A percentile compares a stretch with the other conserved stretches of the same genome.
Conservation (phyloP, 2,888 invertebrate genomes). For the Caenorhabditis panamensis region DNA sequence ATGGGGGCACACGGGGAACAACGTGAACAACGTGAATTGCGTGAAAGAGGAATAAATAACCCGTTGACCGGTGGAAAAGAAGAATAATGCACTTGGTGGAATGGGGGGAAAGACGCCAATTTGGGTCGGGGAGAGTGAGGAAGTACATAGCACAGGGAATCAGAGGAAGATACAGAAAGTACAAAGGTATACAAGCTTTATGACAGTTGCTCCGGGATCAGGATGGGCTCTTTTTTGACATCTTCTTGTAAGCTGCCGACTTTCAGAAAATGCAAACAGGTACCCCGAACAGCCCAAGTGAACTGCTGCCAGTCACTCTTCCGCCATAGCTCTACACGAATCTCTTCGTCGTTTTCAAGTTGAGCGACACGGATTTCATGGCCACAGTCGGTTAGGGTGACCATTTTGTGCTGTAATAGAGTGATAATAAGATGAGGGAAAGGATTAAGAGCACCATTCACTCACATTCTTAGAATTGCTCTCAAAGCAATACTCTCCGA, state of each 20-base stretch:
- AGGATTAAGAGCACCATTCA: too few relatives aligned
- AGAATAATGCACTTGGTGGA: background rate
- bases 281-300: slow-evolving; percentile 73
- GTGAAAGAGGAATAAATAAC: slow-evolving; percentile 20
- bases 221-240: background rate
- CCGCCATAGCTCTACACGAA: slow-evolving; percentile 69
- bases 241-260: background rate
- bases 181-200: background rate
- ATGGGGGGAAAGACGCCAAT: slow-evolving; percentile 38
- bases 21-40: slow-evolving; percentile 1
- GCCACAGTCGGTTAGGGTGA: slow-evolving; percentile 68
- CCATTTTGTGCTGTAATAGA: slow-evolving; percentile 66
- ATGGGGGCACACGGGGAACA: slow-evolving; percentile 22
- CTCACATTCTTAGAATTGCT: slow-evolving; percentile 64
- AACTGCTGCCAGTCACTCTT: slow-evolving; percentile 74
- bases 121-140: slow-evolving; percentile 14
- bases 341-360: slow-evolving; percentile 66
- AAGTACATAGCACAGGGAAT: slow-evolving; percentile 47
- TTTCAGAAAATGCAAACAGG: slow-evolving; percentile 69
- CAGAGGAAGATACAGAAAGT: background rate
- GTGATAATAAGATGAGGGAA: background rate
- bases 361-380: slow-evolving; percentile 68
- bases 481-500: slow-evolving; percentile 72
- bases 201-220: background rate
- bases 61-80: slow-evolving; percentile 16